phyloP scores from a whole-genome alignment of 92 coral and sea anemone genomes.

The Ricordea florida region DNA sequence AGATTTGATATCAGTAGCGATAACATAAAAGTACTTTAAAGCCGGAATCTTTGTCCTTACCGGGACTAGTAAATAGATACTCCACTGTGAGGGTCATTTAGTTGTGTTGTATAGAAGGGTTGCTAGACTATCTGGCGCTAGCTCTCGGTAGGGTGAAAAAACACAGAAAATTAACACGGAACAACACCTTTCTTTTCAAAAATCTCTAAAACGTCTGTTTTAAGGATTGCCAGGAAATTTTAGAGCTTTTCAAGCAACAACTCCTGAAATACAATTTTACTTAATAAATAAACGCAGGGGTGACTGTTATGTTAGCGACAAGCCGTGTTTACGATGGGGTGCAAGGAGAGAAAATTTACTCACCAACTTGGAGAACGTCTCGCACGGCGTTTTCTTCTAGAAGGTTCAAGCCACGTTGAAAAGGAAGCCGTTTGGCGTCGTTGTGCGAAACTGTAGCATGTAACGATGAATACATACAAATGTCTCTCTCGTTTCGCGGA shows the following conservation, averaged over 20 bases:
- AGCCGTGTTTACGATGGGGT: constrained; percentile 7
- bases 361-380: constrained; percentile 97
- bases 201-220: constrained; percentile 6
- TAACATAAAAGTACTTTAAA: neutral
- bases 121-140: constrained; percentile 94
- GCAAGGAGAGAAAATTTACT: constrained; percentile 50
- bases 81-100: constrained; percentile 36
- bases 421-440: constrained; percentile 88
- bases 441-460: constrained; percentile 82
- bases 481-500: constrained; percentile 94
- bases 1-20: constrained; percentile 15
- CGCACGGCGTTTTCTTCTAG: constrained; percentile 86
- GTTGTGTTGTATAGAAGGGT: constrained; percentile 46
- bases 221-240: neutral
- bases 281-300: constrained; percentile 7
- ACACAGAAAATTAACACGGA: constrained; percentile 62
- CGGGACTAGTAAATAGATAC: constrained; percentile 42
- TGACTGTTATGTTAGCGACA: constrained; percentile 9
- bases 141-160: constrained; percentile 80
- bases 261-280: neutral
- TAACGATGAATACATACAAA: constrained; percentile 90
- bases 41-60: constrained; percentile 11
- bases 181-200: constrained; percentile 36
- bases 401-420: constrained; percentile 82
- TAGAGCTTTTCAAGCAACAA: neutral